These are phyloP conservation scores for Nothoprocta perdicaria DNA, from an alignment of 2,113 vertebrate species.

Conservation along the genomic window DNA sequence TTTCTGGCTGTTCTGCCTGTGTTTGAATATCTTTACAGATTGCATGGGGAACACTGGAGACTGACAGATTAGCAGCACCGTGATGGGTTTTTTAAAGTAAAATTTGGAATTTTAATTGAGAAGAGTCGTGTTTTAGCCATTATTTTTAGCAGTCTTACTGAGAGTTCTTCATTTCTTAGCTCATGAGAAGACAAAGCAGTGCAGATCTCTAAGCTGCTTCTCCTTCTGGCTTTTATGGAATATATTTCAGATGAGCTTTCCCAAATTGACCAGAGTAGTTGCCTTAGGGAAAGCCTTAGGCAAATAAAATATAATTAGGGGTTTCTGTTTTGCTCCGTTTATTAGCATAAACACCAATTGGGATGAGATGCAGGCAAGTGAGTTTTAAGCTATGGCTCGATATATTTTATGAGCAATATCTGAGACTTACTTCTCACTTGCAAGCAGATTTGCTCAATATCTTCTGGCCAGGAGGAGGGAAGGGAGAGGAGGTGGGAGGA, in stretches of 20 bases:
- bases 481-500: neutral
- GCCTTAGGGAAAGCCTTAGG: neutral
- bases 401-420: neutral
- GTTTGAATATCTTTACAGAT: neutral
- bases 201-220: neutral
- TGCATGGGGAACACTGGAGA: neutral
- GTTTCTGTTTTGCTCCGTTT: constrained; percentile 8
- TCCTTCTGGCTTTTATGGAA: neutral
- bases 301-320: neutral
- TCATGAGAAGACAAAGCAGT: neutral
- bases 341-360: neutral
- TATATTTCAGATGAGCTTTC: neutral
- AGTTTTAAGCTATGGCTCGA: neutral
- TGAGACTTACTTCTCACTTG: neutral
- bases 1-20: constrained; percentile 5
- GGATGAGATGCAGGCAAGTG: neutral
- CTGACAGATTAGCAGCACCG: neutral
- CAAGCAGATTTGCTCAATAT: neutral
- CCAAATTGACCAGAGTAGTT: constrained; percentile 15
- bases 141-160: constrained; percentile 3
- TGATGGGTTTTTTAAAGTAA: neutral
- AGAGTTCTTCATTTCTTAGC: neutral
- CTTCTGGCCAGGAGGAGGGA: neutral
- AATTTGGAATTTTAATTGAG: neutral
- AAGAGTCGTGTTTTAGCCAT: neutral